phyloP scores from a whole-genome alignment of 2,888 invertebrate species.

The Heliconius ethilla region DNA sequence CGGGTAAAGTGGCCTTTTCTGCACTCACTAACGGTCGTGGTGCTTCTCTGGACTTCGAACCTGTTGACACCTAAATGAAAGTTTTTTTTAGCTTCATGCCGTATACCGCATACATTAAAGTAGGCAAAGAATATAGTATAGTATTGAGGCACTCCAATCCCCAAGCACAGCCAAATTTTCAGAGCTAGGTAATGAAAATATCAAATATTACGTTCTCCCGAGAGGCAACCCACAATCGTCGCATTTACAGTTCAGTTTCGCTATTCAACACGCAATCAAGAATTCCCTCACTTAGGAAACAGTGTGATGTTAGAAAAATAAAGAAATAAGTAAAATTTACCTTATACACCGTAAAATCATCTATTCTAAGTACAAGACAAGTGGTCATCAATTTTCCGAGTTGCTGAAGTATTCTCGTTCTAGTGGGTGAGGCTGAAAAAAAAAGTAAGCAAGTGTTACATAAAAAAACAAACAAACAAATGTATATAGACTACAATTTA shows the following conservation, averaged over 20 bases:
- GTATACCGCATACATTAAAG: too few relatives aligned
- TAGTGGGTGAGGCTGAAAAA: constrained; percentile 81
- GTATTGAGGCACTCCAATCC: too few relatives aligned
- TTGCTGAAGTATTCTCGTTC: constrained; percentile 86
- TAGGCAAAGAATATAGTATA: too few relatives aligned
- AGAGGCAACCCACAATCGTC: not conserved
- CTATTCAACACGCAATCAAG: too few relatives aligned
- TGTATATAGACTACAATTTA: too few relatives aligned
- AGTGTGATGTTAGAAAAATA: too few relatives aligned
- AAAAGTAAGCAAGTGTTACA: constrained; percentile 7
- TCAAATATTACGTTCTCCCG: not conserved
- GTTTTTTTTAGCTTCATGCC: too few relatives aligned
- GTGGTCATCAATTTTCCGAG: constrained; percentile 95
- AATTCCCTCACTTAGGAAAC: too few relatives aligned
- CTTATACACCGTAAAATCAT: constrained; percentile 95
- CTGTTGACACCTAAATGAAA: constrained; percentile 69
- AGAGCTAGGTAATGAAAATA: not conserved
- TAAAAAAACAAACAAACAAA: too few relatives aligned
- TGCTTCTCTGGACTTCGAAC: constrained; percentile 66
- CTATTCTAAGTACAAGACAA: constrained; percentile 93
- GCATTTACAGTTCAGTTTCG: not conserved
- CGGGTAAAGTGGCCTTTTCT: constrained; percentile 91
- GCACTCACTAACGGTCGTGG: constrained; percentile 80
- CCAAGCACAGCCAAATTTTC: too few relatives aligned
- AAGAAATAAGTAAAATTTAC: constrained; percentile 69